Evolutionary conservation across 2,113 vertebrate species (phyloP).

Genomic region (Oryzias curvinotus): DNA sequence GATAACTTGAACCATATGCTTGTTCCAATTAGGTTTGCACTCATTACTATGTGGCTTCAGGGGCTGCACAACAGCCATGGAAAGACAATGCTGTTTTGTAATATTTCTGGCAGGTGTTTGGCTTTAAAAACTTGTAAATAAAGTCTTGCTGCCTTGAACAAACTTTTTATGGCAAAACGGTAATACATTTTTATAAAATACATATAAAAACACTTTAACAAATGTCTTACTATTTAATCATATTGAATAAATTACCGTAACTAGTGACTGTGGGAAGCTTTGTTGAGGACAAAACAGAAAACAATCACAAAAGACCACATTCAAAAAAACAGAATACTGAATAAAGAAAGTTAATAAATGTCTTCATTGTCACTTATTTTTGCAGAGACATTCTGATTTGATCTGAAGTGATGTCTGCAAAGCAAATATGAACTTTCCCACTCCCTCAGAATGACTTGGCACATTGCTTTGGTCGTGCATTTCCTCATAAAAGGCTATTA

Average conservation of each 20-base stretch:
- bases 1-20: conserved; percentile 54
- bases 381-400: too few species aligned
- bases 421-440: conserved; percentile 15
- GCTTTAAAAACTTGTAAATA: conserved; percentile 18
- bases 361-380: too few species aligned
- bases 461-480: conserved; percentile 6
- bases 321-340: too few species aligned
- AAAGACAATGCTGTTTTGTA: conserved; percentile 40
- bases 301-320: too few species aligned
- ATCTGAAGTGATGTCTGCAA: conserved; percentile 2
- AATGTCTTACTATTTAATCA: too few species aligned
- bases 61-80: conserved; percentile 44
- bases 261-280: too few species aligned
- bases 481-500: conserved; percentile 15
- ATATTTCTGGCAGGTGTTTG: conserved; percentile 19
- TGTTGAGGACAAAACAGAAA: too few species aligned
- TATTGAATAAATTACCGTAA: too few species aligned
- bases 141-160: not conserved
- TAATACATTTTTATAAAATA: not conserved
- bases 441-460: conserved; percentile 1
- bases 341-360: too few species aligned
- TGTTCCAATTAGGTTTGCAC: conserved; percentile 54
- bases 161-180: not conserved
- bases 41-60: conserved; percentile 47
- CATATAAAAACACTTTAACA: not conserved